Conservation (phyloP, 2,797 vertebrate species). For the Anguilla megastoma region DNA sequence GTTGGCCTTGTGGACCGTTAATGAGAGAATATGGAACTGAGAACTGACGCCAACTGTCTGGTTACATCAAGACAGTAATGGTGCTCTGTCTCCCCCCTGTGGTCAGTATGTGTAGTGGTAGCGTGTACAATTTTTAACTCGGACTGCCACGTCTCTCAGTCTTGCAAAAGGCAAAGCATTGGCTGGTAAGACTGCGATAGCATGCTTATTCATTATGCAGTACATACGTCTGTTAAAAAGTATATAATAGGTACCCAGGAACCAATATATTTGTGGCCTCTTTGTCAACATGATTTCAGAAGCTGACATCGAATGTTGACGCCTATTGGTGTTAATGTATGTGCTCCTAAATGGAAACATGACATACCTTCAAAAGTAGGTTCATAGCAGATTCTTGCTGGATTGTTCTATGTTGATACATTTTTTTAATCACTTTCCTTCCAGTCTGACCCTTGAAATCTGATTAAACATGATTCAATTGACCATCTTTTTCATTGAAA, state of each 20-base stretch:
- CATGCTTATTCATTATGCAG: background rate
- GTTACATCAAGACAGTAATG: background rate
- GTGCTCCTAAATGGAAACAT: background rate
- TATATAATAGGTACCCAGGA: background rate
- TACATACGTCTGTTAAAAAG: background rate
- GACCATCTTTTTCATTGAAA: background rate
- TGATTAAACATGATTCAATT: background rate
- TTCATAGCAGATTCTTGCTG: background rate
- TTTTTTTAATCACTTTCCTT: background rate
- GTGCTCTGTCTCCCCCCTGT: conserved; percentile 12
- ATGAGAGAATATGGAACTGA: background rate
- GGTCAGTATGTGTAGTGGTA: background rate
- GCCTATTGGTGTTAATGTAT: background rate
- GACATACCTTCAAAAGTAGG: background rate
- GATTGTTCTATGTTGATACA: background rate
- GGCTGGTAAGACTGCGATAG: background rate
- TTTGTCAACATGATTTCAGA: background rate
- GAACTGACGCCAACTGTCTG: background rate
- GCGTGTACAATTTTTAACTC: background rate
- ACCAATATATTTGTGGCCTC: too few species aligned
- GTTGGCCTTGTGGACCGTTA: background rate
- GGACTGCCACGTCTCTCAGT: conserved; percentile 3
- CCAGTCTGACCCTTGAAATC: background rate
- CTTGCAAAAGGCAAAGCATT: background rate
- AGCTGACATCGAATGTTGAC: background rate